phyloP scores from a whole-genome alignment of 2,888 invertebrate genomes.

The Meloe dianella region DNA sequence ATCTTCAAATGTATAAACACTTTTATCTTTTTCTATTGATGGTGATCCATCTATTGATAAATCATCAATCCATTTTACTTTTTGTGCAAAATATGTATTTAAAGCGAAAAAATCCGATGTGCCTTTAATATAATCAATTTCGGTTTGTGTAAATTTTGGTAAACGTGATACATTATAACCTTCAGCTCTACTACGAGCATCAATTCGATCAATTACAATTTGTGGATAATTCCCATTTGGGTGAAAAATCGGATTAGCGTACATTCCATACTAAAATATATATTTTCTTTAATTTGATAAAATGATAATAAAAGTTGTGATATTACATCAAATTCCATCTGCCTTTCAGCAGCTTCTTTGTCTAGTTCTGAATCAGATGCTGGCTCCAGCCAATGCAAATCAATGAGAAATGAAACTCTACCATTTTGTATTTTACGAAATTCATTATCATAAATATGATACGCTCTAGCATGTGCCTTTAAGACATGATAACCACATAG shows the following conservation, averaged over 20 bases:
- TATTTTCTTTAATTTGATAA: neutral
- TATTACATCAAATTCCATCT: slow-evolving; percentile 62
- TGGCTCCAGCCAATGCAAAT: slow-evolving; percentile 63
- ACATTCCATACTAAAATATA: slow-evolving; percentile 67
- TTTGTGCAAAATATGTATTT: slow-evolving; percentile 63
- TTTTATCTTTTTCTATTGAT: slow-evolving; percentile 20
- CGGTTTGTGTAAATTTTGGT: slow-evolving; percentile 65
- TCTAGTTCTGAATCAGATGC: slow-evolving; percentile 60
- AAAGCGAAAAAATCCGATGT: slow-evolving; percentile 66
- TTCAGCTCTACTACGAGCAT: slow-evolving; percentile 63
- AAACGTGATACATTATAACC: slow-evolving; percentile 66
- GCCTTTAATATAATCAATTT: slow-evolving; percentile 64
- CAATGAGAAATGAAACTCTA: slow-evolving; percentile 59
- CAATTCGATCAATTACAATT: slow-evolving; percentile 64
- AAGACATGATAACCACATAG: slow-evolving; percentile 69
- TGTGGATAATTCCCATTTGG: slow-evolving; percentile 67
- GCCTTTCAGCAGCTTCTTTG: slow-evolving; percentile 61
- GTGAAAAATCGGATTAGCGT: slow-evolving; percentile 66
- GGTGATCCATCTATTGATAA: slow-evolving; percentile 14
- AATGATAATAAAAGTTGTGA: slow-evolving; percentile 37
- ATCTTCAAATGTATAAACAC: slow-evolving; percentile 26
- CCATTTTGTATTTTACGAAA: slow-evolving; percentile 66
- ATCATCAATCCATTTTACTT: slow-evolving; percentile 43
- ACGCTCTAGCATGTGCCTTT: slow-evolving; percentile 71
- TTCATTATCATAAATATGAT: slow-evolving; percentile 67